Percentiles rank a stretch among this genome's conserved stretches.
Conservation (phyloP, 1,140 invertebrate genomes). For the Thrips palmi region DNA sequence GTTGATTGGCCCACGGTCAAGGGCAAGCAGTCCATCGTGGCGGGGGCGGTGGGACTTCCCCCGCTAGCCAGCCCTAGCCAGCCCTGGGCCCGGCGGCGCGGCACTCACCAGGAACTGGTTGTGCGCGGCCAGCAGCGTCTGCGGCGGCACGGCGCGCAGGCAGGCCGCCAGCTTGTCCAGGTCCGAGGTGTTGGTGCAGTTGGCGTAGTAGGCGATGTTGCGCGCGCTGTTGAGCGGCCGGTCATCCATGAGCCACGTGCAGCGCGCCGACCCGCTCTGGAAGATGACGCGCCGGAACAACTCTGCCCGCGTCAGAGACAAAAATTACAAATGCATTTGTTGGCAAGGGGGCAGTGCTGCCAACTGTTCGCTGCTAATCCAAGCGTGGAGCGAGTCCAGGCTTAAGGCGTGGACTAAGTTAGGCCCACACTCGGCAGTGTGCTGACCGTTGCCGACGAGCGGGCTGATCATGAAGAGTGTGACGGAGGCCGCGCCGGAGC, state of each 20-base stretch:
- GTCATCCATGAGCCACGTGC: conserved; percentile 18
- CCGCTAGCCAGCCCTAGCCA: too few relatives aligned
- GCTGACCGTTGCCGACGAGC: too few relatives aligned
- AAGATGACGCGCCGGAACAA: conserved; percentile 32
- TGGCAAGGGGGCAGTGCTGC: not conserved
- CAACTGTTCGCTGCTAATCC: too few relatives aligned
- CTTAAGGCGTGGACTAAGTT: not conserved
- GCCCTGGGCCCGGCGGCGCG: too few relatives aligned
- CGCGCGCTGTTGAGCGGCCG: conserved; percentile 12
- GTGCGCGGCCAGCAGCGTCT: conserved; percentile 16
- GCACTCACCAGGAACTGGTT: conserved; percentile 13
- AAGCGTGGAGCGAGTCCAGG: not conserved
- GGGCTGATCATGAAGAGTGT: conserved; percentile 16
- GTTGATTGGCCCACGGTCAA: too few relatives aligned
- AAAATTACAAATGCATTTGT: conserved; percentile 6
- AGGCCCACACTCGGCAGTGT: conserved; percentile 1
- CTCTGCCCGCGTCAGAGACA: conserved; percentile 11
- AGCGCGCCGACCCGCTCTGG: conserved; percentile 27
- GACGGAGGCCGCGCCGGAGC: conserved; percentile 17
- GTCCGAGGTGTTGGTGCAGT: conserved; percentile 13
- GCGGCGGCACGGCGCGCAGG: conserved; percentile 12
- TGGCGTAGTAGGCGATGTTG: conserved; percentile 12
- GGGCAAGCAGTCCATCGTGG: too few relatives aligned
- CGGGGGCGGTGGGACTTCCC: too few relatives aligned
- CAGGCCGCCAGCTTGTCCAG: conserved; percentile 13